phyloP scores from a whole-genome alignment of 2,888 invertebrate genomes.

The Masnerella sp. region DNA sequence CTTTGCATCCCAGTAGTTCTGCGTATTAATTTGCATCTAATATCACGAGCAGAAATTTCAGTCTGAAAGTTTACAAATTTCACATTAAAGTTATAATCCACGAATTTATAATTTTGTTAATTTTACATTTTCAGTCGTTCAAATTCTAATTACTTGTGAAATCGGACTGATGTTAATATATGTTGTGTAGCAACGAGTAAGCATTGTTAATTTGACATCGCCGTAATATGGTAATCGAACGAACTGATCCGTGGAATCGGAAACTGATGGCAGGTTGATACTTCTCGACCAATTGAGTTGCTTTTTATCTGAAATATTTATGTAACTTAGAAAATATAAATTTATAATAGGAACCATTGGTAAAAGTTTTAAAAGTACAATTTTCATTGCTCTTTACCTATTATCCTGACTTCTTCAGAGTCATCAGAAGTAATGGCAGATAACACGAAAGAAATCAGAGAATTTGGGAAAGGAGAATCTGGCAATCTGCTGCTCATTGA shows the following conservation, averaged over 20 bases:
- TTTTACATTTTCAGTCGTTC: background rate
- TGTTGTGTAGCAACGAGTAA: slow-evolving; percentile 79
- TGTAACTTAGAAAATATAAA: too few relatives aligned
- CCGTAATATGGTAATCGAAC: slow-evolving; percentile 81
- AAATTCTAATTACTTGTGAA: slow-evolving; percentile 78
- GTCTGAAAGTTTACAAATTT: slow-evolving; percentile 74
- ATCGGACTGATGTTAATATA: slow-evolving; percentile 80
- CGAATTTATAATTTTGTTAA: background rate
- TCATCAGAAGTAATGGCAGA: slow-evolving; percentile 61
- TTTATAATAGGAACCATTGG: too few relatives aligned
- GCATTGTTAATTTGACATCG: slow-evolving; percentile 80
- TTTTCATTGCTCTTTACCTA: too few relatives aligned
- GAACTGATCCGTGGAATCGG: slow-evolving; percentile 78
- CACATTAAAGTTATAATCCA: too few relatives aligned
- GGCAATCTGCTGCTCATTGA: slow-evolving; percentile 77
- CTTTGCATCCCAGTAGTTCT: slow-evolving; percentile 62
- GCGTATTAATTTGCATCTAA: slow-evolving; percentile 82
- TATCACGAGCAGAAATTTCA: slow-evolving; percentile 90
- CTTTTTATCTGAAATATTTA: slow-evolving; percentile 51
- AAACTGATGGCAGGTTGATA: slow-evolving; percentile 66
- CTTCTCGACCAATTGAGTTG: slow-evolving; percentile 69
- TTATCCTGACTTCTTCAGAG: slow-evolving; percentile 19
- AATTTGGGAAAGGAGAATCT: slow-evolving; percentile 66
- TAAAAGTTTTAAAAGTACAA: too few relatives aligned
- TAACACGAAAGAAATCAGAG: slow-evolving; percentile 63